Evolutionary conservation across 2,797 vertebrate genomes (phyloP).

Genomic region (Hippopotamyrus pictus): DNA sequence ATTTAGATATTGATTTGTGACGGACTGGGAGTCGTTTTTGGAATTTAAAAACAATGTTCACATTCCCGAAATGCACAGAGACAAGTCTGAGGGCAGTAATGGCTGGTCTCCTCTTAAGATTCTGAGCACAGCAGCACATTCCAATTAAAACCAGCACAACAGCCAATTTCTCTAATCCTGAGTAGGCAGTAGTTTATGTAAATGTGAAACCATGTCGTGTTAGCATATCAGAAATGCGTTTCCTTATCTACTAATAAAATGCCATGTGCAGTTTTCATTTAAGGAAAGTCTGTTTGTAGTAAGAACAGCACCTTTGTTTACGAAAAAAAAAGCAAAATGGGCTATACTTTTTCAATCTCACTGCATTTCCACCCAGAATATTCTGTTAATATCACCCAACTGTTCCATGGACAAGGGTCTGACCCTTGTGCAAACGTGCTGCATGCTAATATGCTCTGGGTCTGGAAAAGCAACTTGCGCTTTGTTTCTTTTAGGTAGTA

Average conservation of each 20-base stretch:
- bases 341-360: constrained; percentile 15
- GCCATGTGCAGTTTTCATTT: constrained; percentile 16
- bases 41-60: constrained; percentile 11
- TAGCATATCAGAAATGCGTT: constrained; percentile 6
- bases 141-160: constrained; percentile 26
- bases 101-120: constrained; percentile 15
- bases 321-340: constrained; percentile 7
- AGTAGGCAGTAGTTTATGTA: constrained; percentile 25
- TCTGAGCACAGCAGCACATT: constrained; percentile 21
- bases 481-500: background rate
- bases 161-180: constrained; percentile 27
- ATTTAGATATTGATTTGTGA: constrained; percentile 11
- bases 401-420: constrained; percentile 13
- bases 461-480: background rate
- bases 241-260: constrained; percentile 27
- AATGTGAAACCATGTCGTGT: constrained; percentile 24
- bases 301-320: constrained; percentile 13
- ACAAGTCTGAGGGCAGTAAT: constrained; percentile 1
- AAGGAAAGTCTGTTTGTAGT: background rate
- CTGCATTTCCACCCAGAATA: constrained; percentile 1
- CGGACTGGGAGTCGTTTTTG: background rate
- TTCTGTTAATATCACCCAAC: constrained; percentile 10
- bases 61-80: background rate
- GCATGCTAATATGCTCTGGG: constrained; percentile 27
- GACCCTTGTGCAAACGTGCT: constrained; percentile 28